phyloP scores from a whole-genome alignment of 2,888 invertebrate genomes.

The Taenaris catops region DNA sequence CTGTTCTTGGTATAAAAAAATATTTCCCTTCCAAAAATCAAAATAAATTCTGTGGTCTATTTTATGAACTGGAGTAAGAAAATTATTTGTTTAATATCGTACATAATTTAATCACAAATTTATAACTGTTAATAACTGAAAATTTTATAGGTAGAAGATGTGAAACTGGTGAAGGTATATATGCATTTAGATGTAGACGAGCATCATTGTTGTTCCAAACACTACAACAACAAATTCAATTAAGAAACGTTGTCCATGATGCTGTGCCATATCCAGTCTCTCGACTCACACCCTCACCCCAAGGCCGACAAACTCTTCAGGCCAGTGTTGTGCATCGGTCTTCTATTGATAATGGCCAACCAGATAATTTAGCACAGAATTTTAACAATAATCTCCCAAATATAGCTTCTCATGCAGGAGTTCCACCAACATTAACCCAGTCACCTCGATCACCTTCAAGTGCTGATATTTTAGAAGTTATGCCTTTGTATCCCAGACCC shows the following conservation, averaged over 20 bases:
- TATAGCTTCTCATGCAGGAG: constrained; percentile 32
- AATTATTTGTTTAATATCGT: too few relatives aligned
- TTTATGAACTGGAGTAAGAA: too few relatives aligned
- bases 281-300: constrained; percentile 53
- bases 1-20: too few relatives aligned
- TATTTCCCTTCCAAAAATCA: too few relatives aligned
- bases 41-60: too few relatives aligned
- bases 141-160: constrained; percentile 84
- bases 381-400: constrained; percentile 43
- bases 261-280: constrained; percentile 57
- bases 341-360: constrained; percentile 62
- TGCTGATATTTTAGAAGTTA: constrained; percentile 76
- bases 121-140: too few relatives aligned
- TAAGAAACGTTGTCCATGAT: constrained; percentile 72
- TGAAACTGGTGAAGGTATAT: constrained; percentile 95
- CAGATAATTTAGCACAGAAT: constrained; percentile 37
- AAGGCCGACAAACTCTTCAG: constrained; percentile 59
- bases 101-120: too few relatives aligned
- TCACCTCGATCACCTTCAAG: constrained; percentile 76
- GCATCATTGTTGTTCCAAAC: constrained; percentile 93
- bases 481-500: constrained; percentile 67
- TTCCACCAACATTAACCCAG: constrained; percentile 40
- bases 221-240: constrained; percentile 91
- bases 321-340: constrained; percentile 65
- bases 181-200: constrained; percentile 93